A percentile compares a stretch with the other conserved stretches of the same genome.
Conservation (phyloP, 2,113 vertebrate genomes). For the Mobula hypostoma region DNA sequence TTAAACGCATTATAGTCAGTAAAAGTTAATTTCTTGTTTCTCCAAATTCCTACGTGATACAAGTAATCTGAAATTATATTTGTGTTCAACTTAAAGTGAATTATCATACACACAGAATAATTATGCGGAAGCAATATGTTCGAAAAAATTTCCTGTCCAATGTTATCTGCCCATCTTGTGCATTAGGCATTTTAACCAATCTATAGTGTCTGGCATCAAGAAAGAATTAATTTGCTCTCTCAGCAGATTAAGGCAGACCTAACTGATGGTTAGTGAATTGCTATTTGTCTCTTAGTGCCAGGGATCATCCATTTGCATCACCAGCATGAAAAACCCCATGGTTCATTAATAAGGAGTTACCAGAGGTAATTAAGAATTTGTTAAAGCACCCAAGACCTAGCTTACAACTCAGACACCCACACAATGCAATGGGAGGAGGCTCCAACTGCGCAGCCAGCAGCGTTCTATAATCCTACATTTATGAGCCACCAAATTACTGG, state of each 20-base stretch:
- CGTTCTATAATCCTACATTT: not conserved
- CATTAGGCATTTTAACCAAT: not conserved
- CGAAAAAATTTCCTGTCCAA: too few relatives aligned
- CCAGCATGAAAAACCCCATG: not conserved
- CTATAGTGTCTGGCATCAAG: not conserved
- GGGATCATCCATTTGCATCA: not conserved
- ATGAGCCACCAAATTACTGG: not conserved
- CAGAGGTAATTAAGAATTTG: not conserved
- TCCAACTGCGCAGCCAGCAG: not conserved
- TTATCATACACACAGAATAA: too few relatives aligned
- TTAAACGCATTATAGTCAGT: too few relatives aligned
- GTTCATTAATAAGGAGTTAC: not conserved
- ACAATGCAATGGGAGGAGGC: not conserved
- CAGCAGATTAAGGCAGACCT: not conserved
- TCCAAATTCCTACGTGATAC: too few relatives aligned
- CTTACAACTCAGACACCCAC: not conserved
- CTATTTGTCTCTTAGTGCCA: not conserved
- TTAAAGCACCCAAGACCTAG: not conserved
- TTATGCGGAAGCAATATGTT: too few relatives aligned
- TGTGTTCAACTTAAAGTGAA: too few relatives aligned
- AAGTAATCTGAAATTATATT: too few relatives aligned
- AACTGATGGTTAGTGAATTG: not conserved
- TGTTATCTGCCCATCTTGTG: not conserved
- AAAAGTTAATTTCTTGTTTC: too few relatives aligned
- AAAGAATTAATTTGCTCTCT: not conserved